These are phyloP conservation scores for Dermochelys coriacea DNA, from an alignment of 2,797 vertebrate species.

Conservation along the genomic window DNA sequence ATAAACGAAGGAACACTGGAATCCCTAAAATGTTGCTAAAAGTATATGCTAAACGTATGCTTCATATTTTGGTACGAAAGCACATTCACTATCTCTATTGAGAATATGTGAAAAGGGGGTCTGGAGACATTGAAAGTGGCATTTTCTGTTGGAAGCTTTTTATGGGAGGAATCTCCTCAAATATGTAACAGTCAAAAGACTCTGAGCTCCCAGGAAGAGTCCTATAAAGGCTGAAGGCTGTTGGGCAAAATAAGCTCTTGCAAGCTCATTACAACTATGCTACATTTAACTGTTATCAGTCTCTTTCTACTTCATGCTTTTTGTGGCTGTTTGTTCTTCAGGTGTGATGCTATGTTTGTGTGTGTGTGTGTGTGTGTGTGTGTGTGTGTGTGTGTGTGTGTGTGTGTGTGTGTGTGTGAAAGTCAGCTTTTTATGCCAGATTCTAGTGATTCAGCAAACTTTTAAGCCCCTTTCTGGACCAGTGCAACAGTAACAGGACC, in stretches of 20 bases:
- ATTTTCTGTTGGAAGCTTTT: not conserved
- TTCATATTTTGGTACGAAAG: not conserved
- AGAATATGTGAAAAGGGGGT: not conserved
- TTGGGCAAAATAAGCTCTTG: not conserved
- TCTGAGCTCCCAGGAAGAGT: not conserved
- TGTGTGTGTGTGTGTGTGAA: not conserved
- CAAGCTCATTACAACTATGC: not conserved
- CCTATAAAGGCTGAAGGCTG: not conserved
- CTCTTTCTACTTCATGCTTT: not conserved
- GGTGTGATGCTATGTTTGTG: not conserved
- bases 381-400: no score
- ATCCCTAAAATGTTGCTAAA: not conserved
- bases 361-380: no score
- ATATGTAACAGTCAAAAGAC: not conserved
- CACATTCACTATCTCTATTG: not conserved
- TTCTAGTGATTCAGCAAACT: not conserved
- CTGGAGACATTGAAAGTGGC: not conserved
- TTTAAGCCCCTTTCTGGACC: not conserved
- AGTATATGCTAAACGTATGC: not conserved
- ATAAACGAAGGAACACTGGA: not conserved
- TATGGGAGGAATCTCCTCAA: fast-evolving
- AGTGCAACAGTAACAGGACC: not conserved
- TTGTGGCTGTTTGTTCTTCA: conserved; percentile 17
- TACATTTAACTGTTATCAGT: not conserved
- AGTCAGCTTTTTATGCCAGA: not conserved